Conservation (phyloP, 2,113 vertebrate genomes). For the Epinephelus cyanopodus region DNA sequence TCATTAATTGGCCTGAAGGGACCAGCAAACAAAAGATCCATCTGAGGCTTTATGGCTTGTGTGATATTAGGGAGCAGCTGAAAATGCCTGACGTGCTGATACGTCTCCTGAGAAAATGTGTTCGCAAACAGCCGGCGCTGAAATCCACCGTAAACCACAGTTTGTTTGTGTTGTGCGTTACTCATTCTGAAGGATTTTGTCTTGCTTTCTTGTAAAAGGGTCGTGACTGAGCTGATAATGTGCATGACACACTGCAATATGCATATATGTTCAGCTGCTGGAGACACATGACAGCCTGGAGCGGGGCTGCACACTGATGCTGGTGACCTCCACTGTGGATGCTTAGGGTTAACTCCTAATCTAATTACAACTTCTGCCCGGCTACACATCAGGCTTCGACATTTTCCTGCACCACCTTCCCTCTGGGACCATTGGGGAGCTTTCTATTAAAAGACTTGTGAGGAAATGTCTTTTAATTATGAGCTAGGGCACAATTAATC, state of each 20-base stretch:
- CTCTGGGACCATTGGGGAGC: slow-evolving; percentile 39
- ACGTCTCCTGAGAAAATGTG: slow-evolving; percentile 31
- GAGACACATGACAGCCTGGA: slow-evolving; percentile 18
- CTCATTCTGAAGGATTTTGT: slow-evolving; percentile 12
- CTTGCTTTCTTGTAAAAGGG: background rate
- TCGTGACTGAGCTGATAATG: background rate
- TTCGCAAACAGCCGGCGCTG: background rate
- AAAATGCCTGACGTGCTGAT: slow-evolving; percentile 32
- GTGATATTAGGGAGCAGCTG: slow-evolving; percentile 23
- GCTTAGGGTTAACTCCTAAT: slow-evolving; percentile 59
- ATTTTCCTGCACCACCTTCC: slow-evolving; percentile 39
- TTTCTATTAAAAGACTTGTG: slow-evolving; percentile 48
- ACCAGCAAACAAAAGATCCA: slow-evolving; percentile 35
- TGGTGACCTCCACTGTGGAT: slow-evolving; percentile 50
- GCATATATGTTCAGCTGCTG: slow-evolving; percentile 26
- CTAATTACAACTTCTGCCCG: slow-evolving; percentile 58
- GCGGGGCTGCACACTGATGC: slow-evolving; percentile 16
- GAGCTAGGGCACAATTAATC: too few relatives aligned
- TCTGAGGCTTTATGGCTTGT: slow-evolving; percentile 46
- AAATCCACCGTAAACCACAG: slow-evolving; percentile 7
- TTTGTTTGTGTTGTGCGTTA: slow-evolving; percentile 19
- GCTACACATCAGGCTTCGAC: slow-evolving; percentile 33
- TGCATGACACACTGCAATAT: background rate
- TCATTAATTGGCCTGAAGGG: slow-evolving; percentile 56
- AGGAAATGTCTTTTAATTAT: slow-evolving; percentile 32